A percentile compares a stretch with the other conserved stretches of the same genome.
Conservation (phyloP, 2,888 invertebrate genomes). For the Eilema sororculum region DNA sequence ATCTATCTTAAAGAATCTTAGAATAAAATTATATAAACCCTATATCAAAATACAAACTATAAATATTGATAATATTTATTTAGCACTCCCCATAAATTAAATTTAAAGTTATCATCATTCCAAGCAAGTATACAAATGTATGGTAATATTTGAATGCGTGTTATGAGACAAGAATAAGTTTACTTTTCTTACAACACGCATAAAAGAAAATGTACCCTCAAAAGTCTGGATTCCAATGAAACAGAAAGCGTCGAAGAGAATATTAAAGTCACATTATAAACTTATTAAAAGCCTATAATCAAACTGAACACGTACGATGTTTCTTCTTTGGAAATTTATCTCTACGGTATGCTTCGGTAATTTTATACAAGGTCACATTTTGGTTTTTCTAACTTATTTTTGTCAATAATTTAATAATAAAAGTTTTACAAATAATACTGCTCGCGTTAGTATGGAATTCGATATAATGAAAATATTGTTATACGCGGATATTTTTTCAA, state of each 20-base stretch:
- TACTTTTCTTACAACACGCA: background rate
- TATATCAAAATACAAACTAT: background rate
- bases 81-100: no score
- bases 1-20: background rate
- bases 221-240: background rate
- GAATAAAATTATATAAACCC: background rate
- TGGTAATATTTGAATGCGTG: no score
- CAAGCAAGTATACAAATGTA: no score
- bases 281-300: constrained; percentile 16
- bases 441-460: no score
- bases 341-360: background rate
- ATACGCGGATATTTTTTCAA: no score
- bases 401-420: constrained; percentile 27
- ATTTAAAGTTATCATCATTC: no score
- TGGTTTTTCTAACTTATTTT: constrained; percentile 8
- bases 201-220: background rate
- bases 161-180: no score
- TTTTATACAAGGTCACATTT: constrained; percentile 12
- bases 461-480: no score
- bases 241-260: background rate
- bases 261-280: constrained; percentile 6
- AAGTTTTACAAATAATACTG: background rate
- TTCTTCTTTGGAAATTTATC: background rate
- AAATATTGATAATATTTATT: no score
- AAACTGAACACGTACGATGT: constrained; percentile 10